A percentile compares a stretch with the other conserved stretches of the same genome.
Evolutionary conservation across 2,113 vertebrate genomes (phyloP).

Genomic region (Atrichornis clamosus): DNA sequence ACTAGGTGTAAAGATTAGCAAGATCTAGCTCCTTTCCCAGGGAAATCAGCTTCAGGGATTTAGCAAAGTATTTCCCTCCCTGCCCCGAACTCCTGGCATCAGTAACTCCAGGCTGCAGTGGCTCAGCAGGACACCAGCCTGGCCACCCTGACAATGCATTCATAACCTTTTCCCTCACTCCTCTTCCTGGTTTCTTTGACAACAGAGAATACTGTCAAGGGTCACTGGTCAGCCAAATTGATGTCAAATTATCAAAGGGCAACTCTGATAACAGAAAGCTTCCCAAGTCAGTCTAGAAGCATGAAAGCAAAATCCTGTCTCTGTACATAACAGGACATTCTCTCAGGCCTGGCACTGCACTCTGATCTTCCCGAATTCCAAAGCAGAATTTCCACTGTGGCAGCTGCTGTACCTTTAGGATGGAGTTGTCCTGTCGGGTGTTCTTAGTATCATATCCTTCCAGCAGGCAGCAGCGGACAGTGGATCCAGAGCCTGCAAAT

Average conservation of each 20-base stretch:
- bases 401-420: slow-evolving; percentile 84
- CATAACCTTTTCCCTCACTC: neutral
- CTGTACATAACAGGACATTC: neutral
- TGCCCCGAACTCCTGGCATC: neutral
- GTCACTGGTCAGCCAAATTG: neutral
- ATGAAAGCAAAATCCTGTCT: neutral
- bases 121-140: neutral
- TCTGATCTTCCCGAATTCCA: neutral
- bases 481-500: slow-evolving; percentile 95
- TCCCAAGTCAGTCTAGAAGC: neutral
- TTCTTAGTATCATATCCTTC: slow-evolving; percentile 99
- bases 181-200: neutral
- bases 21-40: neutral
- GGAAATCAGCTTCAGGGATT: neutral
- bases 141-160: neutral
- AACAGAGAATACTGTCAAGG: neutral
- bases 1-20: neutral
- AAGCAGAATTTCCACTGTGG: neutral
- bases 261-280: neutral
- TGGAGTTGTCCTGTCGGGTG: slow-evolving; percentile 98
- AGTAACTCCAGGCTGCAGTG: neutral
- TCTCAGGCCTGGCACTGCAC: neutral
- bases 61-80: neutral
- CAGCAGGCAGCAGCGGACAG: slow-evolving; percentile 92
- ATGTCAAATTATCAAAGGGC: neutral